phyloP scores from a whole-genome alignment of 2,888 invertebrate species.

The Campoletis raptor region DNA sequence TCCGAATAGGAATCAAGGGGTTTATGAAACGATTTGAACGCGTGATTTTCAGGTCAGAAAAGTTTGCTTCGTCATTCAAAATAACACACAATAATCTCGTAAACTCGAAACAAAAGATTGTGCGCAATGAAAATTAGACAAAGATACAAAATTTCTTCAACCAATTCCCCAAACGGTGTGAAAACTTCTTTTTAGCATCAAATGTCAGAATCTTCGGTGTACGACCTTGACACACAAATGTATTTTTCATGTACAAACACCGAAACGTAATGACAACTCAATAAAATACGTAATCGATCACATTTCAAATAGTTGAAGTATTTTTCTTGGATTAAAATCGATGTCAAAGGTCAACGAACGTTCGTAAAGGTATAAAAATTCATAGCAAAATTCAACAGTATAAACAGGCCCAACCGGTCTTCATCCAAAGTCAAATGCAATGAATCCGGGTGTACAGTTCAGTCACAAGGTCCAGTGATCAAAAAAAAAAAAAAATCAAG shows the following conservation, averaged over 20 bases:
- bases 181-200: neutral
- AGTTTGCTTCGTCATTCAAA: neutral
- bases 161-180: neutral
- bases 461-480: neutral
- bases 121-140: neutral
- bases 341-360: constrained; percentile 25
- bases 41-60: neutral
- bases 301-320: neutral
- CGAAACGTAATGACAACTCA: neutral
- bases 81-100: neutral
- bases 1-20: neutral
- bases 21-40: neutral
- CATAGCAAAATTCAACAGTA: constrained; percentile 2
- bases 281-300: neutral
- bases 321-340: neutral
- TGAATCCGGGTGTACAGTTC: neutral
- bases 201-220: neutral
- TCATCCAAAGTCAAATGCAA: constrained; percentile 31
- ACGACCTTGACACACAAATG: constrained; percentile 6
- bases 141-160: neutral
- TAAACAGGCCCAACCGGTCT: constrained; percentile 28
- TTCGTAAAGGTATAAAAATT: neutral
- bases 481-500: neutral
- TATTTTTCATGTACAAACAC: neutral
- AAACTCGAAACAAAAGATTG: neutral